Evolutionary conservation across 2,113 vertebrate genomes (phyloP), one percentile per base, ranked within the genome.

Genomic region (Notechis scutatus): DNA sequence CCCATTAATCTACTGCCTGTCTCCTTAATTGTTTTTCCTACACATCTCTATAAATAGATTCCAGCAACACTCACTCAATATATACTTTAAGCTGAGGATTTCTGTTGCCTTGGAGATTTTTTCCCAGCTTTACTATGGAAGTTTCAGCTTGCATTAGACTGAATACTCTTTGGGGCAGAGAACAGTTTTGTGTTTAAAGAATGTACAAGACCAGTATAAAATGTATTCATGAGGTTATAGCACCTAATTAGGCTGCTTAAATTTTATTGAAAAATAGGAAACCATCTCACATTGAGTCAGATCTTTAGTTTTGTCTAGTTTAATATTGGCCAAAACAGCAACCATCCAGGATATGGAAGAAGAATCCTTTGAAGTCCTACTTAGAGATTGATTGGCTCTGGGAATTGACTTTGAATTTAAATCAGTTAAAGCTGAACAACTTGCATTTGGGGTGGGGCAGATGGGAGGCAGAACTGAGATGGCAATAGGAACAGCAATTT

Each of bases 1-100:
- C 50, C 94, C 85, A 92, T 96, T 97, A 96, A 95, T 97, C 97
- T 92, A 96, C 95, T 93, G 94, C 94, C 96, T 96, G 74, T 97
- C 96, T 96, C 95, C 94, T 96, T 97, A 96, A 95, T 97, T 97
- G 94, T 97, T 95, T 98, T 97, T 97, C 96, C 96, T 97, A 97
- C 97, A 97, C 94, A 95, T 96, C 29, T 96, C 96, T 97, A 98
- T 97, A 97, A 98, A 98, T 98, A 98, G 97, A 96, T 95, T 94
- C 93, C 95, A 94, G 93, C 95, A 95, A 97, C 97, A 96, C 92
- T 95, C 45, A 95, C 94, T 69, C 94, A 91, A 95, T 96, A 86
- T 96, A 95, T 97, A 97, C 97, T 97, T 97, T 97, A 97, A 97
- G 93, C 94, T 96, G 96, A 97, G 96, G 96, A 95, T 96, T 97